phyloP scores from a whole-genome alignment of 2,113 vertebrate genomes.

The Pithys albifrons region DNA sequence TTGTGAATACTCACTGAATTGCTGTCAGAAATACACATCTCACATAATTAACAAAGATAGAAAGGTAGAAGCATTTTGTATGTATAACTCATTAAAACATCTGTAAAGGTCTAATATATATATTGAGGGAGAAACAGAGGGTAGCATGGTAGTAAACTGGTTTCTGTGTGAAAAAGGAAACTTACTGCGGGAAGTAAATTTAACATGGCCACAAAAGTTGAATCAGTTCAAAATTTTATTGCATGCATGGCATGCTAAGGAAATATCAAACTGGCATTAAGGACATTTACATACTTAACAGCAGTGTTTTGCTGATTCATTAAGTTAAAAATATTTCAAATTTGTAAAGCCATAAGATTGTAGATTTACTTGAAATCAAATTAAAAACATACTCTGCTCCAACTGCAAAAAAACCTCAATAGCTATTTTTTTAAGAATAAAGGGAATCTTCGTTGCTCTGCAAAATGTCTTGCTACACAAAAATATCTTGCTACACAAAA shows the following conservation, averaged over 20 bases:
- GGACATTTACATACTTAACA: neutral
- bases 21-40: conserved; percentile 46
- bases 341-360: conserved; percentile 5
- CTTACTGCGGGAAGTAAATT: neutral
- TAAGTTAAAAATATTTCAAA: neutral
- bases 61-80: conserved; percentile 59
- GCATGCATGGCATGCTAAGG: conserved; percentile 13
- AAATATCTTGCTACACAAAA: conserved; percentile 67
- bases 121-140: conserved; percentile 16
- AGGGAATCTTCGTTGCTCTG: conserved; percentile 26
- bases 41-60: conserved; percentile 21
- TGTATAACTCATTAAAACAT: conserved; percentile 48
- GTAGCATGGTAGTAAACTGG: neutral
- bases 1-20: conserved; percentile 55
- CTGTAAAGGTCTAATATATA: conserved; percentile 23
- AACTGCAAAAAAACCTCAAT: neutral
- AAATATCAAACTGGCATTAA: conserved; percentile 24
- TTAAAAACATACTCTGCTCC: neutral
- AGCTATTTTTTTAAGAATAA: conserved; percentile 17
- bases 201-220: neutral
- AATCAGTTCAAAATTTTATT: conserved; percentile 46
- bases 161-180: conserved; percentile 46
- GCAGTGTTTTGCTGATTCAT: neutral
- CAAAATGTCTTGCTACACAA: conserved; percentile 65
- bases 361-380: conserved; percentile 14